Percentiles rank a stretch among this genome's conserved stretches.
Evolutionary conservation across 1,140 invertebrate genomes (phyloP).

Genomic region (Philotrypesis tridentata): DNA sequence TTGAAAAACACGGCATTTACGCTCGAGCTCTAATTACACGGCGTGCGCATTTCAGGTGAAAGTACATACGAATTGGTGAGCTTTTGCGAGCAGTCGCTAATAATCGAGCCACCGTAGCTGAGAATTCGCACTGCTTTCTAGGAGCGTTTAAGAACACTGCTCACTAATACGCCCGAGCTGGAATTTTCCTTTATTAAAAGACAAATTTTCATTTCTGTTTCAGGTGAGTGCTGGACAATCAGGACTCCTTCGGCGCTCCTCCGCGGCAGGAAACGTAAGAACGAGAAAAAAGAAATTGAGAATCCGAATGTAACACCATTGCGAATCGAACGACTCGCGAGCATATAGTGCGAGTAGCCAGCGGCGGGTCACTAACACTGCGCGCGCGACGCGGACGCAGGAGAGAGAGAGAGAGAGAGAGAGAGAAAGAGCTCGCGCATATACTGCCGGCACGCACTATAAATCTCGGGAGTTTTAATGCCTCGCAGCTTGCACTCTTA

Average conservation of each 20-base stretch:
- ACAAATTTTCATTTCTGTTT: not conserved
- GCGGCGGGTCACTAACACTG: constrained; percentile 47
- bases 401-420: not conserved
- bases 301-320: not conserved
- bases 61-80: not conserved
- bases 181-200: not conserved
- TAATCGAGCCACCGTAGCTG: not conserved
- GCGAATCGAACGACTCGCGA: constrained; percentile 45
- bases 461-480: constrained; percentile 73
- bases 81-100: constrained; percentile 16
- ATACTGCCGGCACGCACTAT: constrained; percentile 61
- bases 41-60: constrained; percentile 51
- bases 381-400: not conserved
- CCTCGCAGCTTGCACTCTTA: constrained; percentile 62
- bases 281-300: too few species aligned
- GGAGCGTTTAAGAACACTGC: too few species aligned
- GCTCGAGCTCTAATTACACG: constrained; percentile 58
- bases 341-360: constrained; percentile 34
- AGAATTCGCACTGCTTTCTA: constrained; percentile 3
- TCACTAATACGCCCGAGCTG: too few species aligned
- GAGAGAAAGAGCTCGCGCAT: not conserved
- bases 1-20: constrained; percentile 52
- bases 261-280: not conserved
- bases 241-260: not conserved
- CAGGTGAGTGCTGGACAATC: constrained; percentile 5